Base-by-base conservation (phyloP, 2,888 invertebrate genomes). In the Halocaridina rubra region DNA sequence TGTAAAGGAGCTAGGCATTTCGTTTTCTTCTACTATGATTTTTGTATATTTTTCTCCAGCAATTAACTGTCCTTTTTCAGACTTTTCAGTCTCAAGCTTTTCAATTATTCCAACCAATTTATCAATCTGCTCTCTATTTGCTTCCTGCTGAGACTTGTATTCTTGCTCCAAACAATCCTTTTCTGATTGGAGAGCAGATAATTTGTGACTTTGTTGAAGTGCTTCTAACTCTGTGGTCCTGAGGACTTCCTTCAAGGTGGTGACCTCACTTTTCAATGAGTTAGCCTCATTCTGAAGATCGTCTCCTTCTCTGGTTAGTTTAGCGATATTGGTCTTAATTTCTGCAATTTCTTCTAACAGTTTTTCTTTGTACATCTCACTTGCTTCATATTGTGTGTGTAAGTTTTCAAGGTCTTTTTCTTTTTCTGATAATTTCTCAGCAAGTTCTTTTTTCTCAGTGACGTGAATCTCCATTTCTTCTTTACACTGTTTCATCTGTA, bases 11-110 rank as follows among this genome's bases (percentile, higher is more conserved):
- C n/a, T n/a, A n/a, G n/a, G n/a, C n/a, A n/a, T n/a, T n/a, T n/a
- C n/a, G n/a, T n/a, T n/a, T n/a, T n/a, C n/a, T n/a, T n/a, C n/a
- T n/a, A n/a, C n/a, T n/a, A n/a, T n/a, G n/a, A n/a, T n/a, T n/a
- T n/a, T 30, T 80, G 59, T 24, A 19, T 53, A 10, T 59, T 71
- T 59, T 72, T 72, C 53, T 27, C 57, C 22, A 33, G 10, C 16
- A 22, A 8, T n/a, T 72, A 59, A 27, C 10, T 33, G 13, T 72
- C 72, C 77, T 53, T 82, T 82, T 71, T 82, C 82, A 5, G 75
- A 80, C 27, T 79, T 67, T 53, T 84, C 84, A 22, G 22, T 46
- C 67, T 84, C 84, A 53, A 79, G 67, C 32, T 84, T 84, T 30
- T 84, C 84, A 67, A 75, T 33, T 13, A 57, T 57, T 22, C 30